Base-by-base conservation (phyloP, 2,888 invertebrate genomes). In the Resseliella maxima region DNA sequence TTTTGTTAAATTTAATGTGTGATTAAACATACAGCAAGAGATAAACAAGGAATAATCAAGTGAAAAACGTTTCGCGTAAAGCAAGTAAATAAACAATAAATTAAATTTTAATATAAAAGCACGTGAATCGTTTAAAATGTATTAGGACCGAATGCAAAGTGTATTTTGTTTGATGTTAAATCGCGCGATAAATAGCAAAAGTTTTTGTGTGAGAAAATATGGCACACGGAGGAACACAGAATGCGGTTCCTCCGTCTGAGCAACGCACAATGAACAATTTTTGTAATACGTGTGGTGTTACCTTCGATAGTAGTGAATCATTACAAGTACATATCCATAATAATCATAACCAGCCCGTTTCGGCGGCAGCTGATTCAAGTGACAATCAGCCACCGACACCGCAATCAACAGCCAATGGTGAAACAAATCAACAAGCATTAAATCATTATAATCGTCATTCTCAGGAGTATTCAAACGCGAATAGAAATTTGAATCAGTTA, bases 271-370 rank as follows among this genome's bases (percentile, higher is more conserved):
- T 93, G 94, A 89, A 93, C 93, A 90, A 94, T 90, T 96, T 95
- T 92, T 94, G 94, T 91, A 94, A 95, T 45, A 15, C 85, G 91
- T 96, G 96, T 92, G 94, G 94, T 89, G 92, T 95, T 88, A 93
- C 93, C 89, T 93, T 96, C 90, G 95, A 96, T 90, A 95, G 95
- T 88, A 93, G 93, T 87, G 94, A 94, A 89, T 95, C 95, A 87
- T 92, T 96, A 88, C 94, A 95, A 89, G 95, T 96, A 88, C 96
- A 96, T 91, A 92, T 95, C 89, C 94, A 94, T 89, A 96, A 96
- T 90, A 95, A 95, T 89, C 95, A 95, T 90, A 88, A 89, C 86
- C 92, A 92, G 72, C 93, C 94, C 86, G 92, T 94, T 89, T 93
- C 94, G 88, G 94, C 95, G 18, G 93, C 95, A 54, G 95, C 95